A percentile compares a stretch with the other conserved stretches of the same genome.
Conservation (phyloP, 2,888 invertebrate species). For the Busseola fusca region DNA sequence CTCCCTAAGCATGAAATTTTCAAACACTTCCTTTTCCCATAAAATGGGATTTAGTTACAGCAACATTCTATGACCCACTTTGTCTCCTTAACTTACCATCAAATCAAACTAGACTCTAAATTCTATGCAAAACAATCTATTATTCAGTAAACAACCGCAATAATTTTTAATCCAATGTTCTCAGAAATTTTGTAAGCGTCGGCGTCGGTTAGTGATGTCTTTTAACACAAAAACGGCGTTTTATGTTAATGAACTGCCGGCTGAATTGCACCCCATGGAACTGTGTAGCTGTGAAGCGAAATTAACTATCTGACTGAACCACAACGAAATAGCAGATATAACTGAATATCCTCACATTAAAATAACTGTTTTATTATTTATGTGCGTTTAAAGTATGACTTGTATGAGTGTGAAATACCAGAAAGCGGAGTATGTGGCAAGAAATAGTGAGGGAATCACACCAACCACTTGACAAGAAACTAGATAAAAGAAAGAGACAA, state of each 20-base stretch:
- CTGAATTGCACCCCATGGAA: constrained; percentile 60
- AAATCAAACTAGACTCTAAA: constrained; percentile 45
- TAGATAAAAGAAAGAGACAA: too few relatives aligned
- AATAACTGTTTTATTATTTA: constrained; percentile 23
- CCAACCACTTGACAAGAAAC: too few relatives aligned
- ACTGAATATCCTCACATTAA: constrained; percentile 26
- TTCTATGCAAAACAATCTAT: constrained; percentile 49
- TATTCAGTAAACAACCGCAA: constrained; percentile 56
- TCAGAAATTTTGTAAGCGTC: constrained; percentile 50
- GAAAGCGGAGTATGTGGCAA: too few relatives aligned
- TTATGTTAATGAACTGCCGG: constrained; percentile 62
- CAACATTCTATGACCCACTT: constrained; percentile 19
- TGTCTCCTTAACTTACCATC: constrained; percentile 22
- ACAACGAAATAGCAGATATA: constrained; percentile 52
- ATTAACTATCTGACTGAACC: constrained; percentile 60
- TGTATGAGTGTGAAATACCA: too few relatives aligned
- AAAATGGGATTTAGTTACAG: constrained; percentile 1
- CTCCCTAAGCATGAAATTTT: constrained; percentile 32
- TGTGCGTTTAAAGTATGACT: not conserved
- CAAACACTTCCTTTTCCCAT: constrained; percentile 24
- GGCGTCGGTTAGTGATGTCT: constrained; percentile 57
- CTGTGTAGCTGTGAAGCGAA: constrained; percentile 58
- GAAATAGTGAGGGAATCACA: too few relatives aligned
- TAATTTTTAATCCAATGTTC: constrained; percentile 55
- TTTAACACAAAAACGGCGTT: constrained; percentile 59